Evolutionary conservation across 1,140 invertebrate genomes (phyloP), one percentile per base, ranked within the genome.

Genomic region (Neodiprion lecontei): DNA sequence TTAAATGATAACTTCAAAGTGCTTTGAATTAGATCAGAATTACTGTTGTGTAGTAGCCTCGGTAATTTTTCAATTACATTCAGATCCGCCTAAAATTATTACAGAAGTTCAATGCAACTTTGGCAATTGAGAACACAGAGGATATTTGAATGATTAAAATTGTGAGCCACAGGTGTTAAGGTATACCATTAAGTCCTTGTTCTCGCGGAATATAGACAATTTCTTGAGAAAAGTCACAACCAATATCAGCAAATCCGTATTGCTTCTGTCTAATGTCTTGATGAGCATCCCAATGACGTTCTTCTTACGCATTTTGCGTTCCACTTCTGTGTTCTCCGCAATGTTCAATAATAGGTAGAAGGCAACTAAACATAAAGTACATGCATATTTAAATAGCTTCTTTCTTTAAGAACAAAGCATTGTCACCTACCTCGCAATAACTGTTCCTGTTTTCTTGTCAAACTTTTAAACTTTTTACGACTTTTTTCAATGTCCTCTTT

Each of bases 231-330:
- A 99, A 12, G 95, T 96, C 17, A 97, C 92, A 50, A 97, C 95
- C n/a, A 99, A 89, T 80, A 97, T 95, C 4, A 99, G 89, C 11
- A 99, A 90, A 86, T 99, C 96, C 65, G 92, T 91, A 82, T 96
- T 96, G 48, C 90, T 90, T 80, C 97, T 91, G 77, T 98, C 96
- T 79, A 99, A 90, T 48, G 94, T 94, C 81, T 95, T 95, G n/a
- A 96, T 91, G 9, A 99, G 90, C 85, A 98, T 92, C 47, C 92
- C 92, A 2, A 99, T 94, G 76, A 99, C 93, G 79, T 97, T 96
- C 85, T 97, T 96, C 77, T 97, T 96, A 8, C 95, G 92, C 96
- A 99, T 99, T 91, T 99, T 99, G 86, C 97, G 94, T 89, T 99
- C 98, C 9, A 99, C 93, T 86, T 93, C 96, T 14, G 95, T 91